Conservation (phyloP, 2,888 invertebrate species). For the Sisyra nigra region DNA sequence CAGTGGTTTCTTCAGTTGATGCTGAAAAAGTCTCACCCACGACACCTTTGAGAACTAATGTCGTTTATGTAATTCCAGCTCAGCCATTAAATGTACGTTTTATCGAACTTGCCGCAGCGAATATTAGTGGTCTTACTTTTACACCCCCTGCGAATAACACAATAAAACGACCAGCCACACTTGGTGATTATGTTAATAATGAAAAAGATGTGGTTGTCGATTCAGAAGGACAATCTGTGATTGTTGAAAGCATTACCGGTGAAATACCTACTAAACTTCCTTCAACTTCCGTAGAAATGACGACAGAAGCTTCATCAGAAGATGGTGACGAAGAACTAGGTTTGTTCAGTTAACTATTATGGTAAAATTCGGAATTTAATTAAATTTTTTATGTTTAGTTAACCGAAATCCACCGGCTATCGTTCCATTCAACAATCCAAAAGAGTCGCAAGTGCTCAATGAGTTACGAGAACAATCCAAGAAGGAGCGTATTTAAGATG, state of each 20-base stretch:
- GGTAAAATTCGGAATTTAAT: not conserved
- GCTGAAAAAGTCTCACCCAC: slow-evolving; percentile 17
- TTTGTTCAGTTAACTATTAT: slow-evolving; percentile 11
- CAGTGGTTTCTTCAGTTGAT: slow-evolving; percentile 20
- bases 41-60: slow-evolving; percentile 23
- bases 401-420: slow-evolving; percentile 24
- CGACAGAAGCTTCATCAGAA: slow-evolving; percentile 22
- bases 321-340: slow-evolving; percentile 25
- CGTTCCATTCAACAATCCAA: slow-evolving; percentile 27
- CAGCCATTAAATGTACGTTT: slow-evolving; percentile 17
- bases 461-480: slow-evolving; percentile 26
- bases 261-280: not conserved
- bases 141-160: not conserved
- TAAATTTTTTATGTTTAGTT: slow-evolving; percentile 15
- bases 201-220: slow-evolving; percentile 16
- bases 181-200: slow-evolving; percentile 15
- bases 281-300: slow-evolving; percentile 15
- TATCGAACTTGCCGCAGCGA: slow-evolving; percentile 15
- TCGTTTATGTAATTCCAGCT: slow-evolving; percentile 28
- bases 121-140: not conserved
- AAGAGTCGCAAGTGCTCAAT: slow-evolving; percentile 26
- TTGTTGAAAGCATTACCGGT: slow-evolving; percentile 20
- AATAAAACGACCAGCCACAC: slow-evolving; percentile 6
- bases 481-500: slow-evolving; percentile 12
- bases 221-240: slow-evolving; percentile 20